A percentile compares a stretch with the other conserved stretches of the same genome.
Conservation (phyloP, 2,113 vertebrate species). For the Alethe castanea region DNA sequence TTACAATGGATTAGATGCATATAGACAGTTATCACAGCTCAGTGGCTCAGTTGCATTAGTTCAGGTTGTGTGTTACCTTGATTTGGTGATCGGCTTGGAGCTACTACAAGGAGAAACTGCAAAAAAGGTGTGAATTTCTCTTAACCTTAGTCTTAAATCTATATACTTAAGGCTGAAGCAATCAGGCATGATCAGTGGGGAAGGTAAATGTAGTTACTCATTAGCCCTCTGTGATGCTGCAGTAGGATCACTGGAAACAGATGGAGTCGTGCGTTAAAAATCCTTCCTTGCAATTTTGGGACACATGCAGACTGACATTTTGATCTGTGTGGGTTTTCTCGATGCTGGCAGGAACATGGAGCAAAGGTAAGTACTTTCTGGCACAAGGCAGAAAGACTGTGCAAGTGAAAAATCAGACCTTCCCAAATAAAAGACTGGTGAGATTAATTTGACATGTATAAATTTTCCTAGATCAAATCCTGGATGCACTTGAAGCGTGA, state of each 20-base stretch:
- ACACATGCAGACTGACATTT: not conserved
- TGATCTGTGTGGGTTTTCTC: not conserved
- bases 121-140: not conserved
- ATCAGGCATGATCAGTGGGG: not conserved
- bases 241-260: not conserved
- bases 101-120: not conserved
- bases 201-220: not conserved
- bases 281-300: not conserved
- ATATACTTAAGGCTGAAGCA: not conserved
- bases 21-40: not conserved
- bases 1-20: not conserved
- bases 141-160: not conserved
- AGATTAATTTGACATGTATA: not conserved
- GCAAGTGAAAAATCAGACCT: not conserved
- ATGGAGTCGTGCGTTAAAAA: not conserved
- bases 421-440: not conserved
- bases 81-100: not conserved
- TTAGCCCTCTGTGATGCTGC: not conserved
- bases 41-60: not conserved
- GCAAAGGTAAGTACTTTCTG: not conserved
- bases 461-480: not conserved
- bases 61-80: not conserved
- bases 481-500: not conserved
- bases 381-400: not conserved
- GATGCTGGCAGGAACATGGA: not conserved